Percentiles rank a stretch among this genome's conserved stretches.
Conservation (phyloP, 1,140 invertebrate species). For the Amyelois transitella region DNA sequence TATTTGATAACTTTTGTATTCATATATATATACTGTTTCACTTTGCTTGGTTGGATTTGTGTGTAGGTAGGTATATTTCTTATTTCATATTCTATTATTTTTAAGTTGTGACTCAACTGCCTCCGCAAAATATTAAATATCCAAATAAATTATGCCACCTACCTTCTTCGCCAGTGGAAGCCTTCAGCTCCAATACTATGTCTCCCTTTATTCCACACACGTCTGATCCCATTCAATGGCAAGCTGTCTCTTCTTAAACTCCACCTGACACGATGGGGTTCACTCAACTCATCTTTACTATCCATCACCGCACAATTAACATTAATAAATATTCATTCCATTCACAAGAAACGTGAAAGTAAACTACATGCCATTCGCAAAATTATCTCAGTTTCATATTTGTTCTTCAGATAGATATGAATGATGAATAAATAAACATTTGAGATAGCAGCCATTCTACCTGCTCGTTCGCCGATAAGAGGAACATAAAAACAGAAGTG, state of each 20-base stretch:
- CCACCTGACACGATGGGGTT: conserved; percentile 23
- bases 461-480: not conserved
- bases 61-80: too few relatives aligned
- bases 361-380: not conserved
- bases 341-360: not conserved
- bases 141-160: too few relatives aligned
- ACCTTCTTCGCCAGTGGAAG: conserved; percentile 44
- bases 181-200: conserved; percentile 37
- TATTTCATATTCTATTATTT: too few relatives aligned
- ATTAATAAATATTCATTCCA: not conserved
- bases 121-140: too few relatives aligned
- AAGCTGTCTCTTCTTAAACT: conserved; percentile 48
- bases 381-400: conserved; percentile 1
- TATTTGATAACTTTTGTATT: too few relatives aligned
- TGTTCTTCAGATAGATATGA: not conserved
- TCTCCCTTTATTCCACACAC: conserved; percentile 46
- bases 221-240: conserved; percentile 41
- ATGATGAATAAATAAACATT: conserved; percentile 4
- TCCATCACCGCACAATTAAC: not conserved
- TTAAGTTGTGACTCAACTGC: too few relatives aligned
- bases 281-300: not conserved
- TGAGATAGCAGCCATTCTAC: not conserved
- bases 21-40: too few relatives aligned
- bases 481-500: not conserved
- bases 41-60: too few relatives aligned